A percentile compares a stretch with the other conserved stretches of the same genome.
Conservation (phyloP, 2,797 vertebrate genomes). For the Poeciliopsis turneri region DNA sequence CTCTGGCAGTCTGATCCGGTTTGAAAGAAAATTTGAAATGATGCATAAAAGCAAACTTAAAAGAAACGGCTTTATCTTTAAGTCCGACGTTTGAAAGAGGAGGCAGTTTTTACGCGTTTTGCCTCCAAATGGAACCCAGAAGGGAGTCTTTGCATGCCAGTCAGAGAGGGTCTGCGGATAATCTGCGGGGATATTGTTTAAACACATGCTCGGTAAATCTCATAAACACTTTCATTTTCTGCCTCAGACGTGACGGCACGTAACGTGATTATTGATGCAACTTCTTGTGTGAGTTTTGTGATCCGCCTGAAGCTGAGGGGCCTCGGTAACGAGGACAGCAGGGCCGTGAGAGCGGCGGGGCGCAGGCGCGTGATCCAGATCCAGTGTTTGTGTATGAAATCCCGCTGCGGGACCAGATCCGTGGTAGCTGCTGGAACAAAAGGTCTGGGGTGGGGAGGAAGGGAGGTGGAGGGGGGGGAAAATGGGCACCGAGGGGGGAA, state of each 20-base stretch:
- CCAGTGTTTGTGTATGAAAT: constrained; percentile 76
- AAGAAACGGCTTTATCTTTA: not conserved
- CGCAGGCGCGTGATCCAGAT: constrained; percentile 54
- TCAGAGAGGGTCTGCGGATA: constrained; percentile 6
- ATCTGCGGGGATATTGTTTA: constrained; percentile 7
- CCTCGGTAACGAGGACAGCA: constrained; percentile 55
- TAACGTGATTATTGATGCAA: constrained; percentile 17
- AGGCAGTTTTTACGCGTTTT: not conserved
- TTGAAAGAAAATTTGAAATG: not conserved
- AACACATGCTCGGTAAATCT: constrained; percentile 12
- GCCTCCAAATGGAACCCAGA: constrained; percentile 8
- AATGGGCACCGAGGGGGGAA: constrained; percentile 68
- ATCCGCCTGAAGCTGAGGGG: constrained; percentile 33
- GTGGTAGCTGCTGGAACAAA: constrained; percentile 75
- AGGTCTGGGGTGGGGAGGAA: constrained; percentile 61
- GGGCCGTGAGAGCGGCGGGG: constrained; percentile 40
- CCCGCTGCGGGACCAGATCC: constrained; percentile 70
- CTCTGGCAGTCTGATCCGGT: constrained; percentile 1
- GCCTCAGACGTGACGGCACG: constrained; percentile 4
- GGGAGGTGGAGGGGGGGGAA: constrained; percentile 62
- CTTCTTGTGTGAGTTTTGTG: constrained; percentile 16
- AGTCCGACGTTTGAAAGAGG: not conserved
- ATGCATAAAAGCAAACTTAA: not conserved
- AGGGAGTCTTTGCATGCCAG: not conserved
- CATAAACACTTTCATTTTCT: constrained; percentile 9